Evolutionary conservation across 2,113 vertebrate species (phyloP).

Genomic region (Lasiurus cinereus): DNA sequence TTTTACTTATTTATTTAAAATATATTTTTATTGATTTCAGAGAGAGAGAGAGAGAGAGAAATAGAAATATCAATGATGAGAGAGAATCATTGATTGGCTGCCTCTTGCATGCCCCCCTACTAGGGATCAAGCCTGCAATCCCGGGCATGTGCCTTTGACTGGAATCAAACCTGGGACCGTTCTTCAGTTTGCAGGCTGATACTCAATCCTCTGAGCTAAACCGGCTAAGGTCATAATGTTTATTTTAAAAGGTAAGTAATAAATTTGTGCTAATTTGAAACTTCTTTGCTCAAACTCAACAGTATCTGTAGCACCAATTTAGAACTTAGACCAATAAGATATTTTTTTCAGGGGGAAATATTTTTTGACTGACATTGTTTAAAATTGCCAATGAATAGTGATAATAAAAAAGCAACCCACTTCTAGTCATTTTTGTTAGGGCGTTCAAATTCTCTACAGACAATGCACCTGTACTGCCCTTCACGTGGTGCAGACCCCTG

Average conservation of each 20-base stretch:
- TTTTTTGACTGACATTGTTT: constrained; percentile 9
- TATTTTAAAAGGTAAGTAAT: neutral
- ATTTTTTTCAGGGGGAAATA: neutral
- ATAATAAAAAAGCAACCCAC: neutral
- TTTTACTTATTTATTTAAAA: too few relatives aligned
- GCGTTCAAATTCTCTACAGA: neutral
- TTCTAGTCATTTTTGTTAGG: neutral
- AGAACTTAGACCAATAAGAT: constrained; percentile 8
- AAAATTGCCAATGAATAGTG: neutral
- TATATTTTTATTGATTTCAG: too few relatives aligned
- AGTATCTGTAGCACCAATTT: neutral
- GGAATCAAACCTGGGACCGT: too few relatives aligned
- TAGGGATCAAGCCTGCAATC: too few relatives aligned
- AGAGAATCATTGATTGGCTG: too few relatives aligned
- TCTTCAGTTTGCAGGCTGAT: too few relatives aligned
- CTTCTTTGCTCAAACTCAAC: neutral
- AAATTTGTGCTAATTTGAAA: neutral
- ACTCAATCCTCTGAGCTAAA: too few relatives aligned
- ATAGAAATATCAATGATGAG: too few relatives aligned
- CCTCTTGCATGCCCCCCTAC: too few relatives aligned
- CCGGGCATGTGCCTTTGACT: too few relatives aligned
- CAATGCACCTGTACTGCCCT: neutral
- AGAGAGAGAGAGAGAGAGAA: too few relatives aligned
- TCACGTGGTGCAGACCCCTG: neutral
- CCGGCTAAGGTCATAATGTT: too few relatives aligned